These are phyloP conservation scores for Celastrina argiolus DNA, from an alignment of 2,888 invertebrate genomes.

Conservation along the genomic window DNA sequence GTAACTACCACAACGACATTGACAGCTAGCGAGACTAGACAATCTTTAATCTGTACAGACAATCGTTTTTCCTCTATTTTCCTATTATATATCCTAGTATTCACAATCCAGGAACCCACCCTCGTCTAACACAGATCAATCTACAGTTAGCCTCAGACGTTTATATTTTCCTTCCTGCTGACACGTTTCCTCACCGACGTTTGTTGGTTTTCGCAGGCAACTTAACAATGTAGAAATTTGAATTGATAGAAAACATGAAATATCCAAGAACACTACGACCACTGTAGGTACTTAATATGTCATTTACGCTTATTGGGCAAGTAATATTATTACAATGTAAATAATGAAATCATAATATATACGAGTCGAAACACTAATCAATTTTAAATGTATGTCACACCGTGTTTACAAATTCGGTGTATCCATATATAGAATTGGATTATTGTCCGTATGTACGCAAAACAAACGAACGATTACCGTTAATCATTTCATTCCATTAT, in stretches of 20 bases:
- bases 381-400: constrained; percentile 37
- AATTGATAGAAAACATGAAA: not conserved
- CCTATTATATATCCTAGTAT: too few species aligned
- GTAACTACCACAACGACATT: too few species aligned
- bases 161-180: not conserved
- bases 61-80: too few species aligned
- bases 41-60: too few species aligned
- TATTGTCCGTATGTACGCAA: constrained; percentile 40
- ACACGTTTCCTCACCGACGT: not conserved
- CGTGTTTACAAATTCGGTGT: constrained; percentile 39
- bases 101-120: not conserved
- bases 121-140: not conserved
- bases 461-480: constrained; percentile 34
- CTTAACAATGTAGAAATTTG: not conserved
- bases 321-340: constrained; percentile 40
- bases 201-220: not conserved
- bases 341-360: constrained; percentile 27
- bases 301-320: constrained; percentile 30
- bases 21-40: too few species aligned
- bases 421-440: constrained; percentile 37
- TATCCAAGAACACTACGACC: not conserved
- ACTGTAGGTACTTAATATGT: not conserved
- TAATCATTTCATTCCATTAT: constrained; percentile 33
- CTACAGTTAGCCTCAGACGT: not conserved
- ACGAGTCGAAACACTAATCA: constrained; percentile 30